A percentile compares a stretch with the other conserved stretches of the same genome.
Conservation (phyloP, 2,113 vertebrate species). For the Lichenostomus cassidix region DNA sequence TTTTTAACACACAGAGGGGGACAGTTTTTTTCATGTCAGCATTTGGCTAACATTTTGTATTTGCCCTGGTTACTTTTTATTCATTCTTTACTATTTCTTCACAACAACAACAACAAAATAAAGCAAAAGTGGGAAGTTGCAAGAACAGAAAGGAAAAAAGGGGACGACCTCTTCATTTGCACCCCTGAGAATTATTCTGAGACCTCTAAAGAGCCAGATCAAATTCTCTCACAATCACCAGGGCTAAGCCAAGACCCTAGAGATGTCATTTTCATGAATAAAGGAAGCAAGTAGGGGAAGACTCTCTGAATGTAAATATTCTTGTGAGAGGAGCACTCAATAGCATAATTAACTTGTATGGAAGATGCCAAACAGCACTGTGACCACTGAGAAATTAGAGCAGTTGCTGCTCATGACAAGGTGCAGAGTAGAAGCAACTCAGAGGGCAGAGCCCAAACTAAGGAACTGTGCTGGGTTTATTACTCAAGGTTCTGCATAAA, state of each 20-base stretch:
- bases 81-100: neutral
- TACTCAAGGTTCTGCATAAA: neutral
- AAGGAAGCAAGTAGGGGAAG: neutral
- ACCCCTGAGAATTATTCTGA: neutral
- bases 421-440: neutral
- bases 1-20: neutral
- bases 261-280: neutral
- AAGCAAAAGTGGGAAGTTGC: neutral
- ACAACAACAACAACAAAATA: neutral
- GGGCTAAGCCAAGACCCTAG: neutral
- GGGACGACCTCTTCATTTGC: neutral
- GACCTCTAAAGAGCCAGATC: neutral
- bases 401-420: neutral
- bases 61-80: neutral
- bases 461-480: neutral
- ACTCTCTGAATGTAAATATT: neutral
- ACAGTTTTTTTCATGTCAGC: neutral
- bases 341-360: neutral
- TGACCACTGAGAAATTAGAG: neutral
- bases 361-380: neutral
- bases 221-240: neutral
- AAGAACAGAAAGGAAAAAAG: neutral
- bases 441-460: neutral
- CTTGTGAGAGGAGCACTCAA: neutral
- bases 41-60: neutral